Evolutionary conservation across 2,113 vertebrate species (phyloP).

Genomic region (Sinocyclocheilus anshuiensis): DNA sequence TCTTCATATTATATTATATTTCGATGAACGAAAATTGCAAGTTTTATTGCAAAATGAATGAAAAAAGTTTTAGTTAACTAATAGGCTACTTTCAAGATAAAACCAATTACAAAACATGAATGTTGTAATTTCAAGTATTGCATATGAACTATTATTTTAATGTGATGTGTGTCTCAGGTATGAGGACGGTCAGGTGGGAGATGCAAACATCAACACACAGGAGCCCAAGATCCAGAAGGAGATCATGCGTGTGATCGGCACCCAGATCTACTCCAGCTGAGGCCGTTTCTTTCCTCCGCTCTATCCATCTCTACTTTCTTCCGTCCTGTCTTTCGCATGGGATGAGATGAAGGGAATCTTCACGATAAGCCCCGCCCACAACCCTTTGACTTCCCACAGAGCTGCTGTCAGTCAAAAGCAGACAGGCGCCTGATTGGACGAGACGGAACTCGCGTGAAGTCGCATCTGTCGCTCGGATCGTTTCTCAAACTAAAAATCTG

Average conservation of each 20-base stretch:
- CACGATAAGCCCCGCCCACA: constrained; percentile 10
- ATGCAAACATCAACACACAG: constrained; percentile 99
- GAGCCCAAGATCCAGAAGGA: constrained; percentile 99
- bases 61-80: too few relatives aligned
- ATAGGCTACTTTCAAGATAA: too few relatives aligned
- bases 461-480: constrained; percentile 8
- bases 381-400: not conserved
- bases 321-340: not conserved
- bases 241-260: constrained; percentile 99
- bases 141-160: not conserved
- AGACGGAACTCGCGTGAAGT: not conserved
- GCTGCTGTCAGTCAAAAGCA: constrained; percentile 16
- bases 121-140: too few relatives aligned
- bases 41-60: too few relatives aligned
- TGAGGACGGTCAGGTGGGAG: constrained; percentile 97
- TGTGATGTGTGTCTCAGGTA: constrained; percentile 78
- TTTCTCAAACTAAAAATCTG: constrained; percentile 63
- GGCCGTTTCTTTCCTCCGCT: constrained; percentile 11
- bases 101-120: too few relatives aligned
- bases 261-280: constrained; percentile 98
- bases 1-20: too few relatives aligned
- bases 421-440: constrained; percentile 4
- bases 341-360: not conserved
- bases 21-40: too few relatives aligned
- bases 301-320: constrained; percentile 49